Percentiles rank a stretch among this genome's conserved stretches.
Evolutionary conservation across 2,888 invertebrate genomes (phyloP).

Genomic region (Tethea ocularis): DNA sequence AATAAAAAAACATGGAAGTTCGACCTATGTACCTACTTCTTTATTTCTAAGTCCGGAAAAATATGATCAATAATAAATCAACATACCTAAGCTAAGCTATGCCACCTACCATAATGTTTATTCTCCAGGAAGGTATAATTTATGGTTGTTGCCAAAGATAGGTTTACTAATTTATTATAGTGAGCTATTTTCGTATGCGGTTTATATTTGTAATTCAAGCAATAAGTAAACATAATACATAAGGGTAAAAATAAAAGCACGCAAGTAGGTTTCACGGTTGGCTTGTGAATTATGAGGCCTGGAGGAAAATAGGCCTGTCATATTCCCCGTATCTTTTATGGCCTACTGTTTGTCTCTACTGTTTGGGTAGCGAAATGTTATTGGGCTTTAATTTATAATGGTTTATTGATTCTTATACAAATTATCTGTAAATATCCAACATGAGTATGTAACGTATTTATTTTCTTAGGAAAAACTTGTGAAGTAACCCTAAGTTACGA

Average conservation of each 20-base stretch:
- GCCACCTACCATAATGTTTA: neutral
- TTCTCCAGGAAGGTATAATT: neutral
- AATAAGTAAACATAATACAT: conserved; percentile 19
- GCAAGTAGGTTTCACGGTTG: conserved; percentile 25
- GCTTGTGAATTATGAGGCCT: conserved; percentile 34
- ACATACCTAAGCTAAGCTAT: no score
- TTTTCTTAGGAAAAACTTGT: no score
- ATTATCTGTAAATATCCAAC: neutral
- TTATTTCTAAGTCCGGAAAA: no score
- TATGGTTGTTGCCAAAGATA: neutral
- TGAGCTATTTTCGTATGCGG: neutral
- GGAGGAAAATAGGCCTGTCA: conserved; percentile 30
- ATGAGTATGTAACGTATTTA: neutral
- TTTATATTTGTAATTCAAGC: neutral
- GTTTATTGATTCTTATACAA: no score
- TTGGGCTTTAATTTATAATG: conserved; percentile 5
- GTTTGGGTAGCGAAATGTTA: conserved; percentile 10
- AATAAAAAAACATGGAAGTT: no score
- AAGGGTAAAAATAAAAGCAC: neutral
- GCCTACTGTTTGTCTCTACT: conserved; percentile 25
- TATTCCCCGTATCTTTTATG: conserved; percentile 32
- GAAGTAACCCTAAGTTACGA: neutral
- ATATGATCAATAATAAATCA: no score
- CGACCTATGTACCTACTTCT: neutral
- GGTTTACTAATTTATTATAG: neutral